Base-by-base conservation (phyloP, 2,888 invertebrate genomes). In the Thera obeliscata region DNA sequence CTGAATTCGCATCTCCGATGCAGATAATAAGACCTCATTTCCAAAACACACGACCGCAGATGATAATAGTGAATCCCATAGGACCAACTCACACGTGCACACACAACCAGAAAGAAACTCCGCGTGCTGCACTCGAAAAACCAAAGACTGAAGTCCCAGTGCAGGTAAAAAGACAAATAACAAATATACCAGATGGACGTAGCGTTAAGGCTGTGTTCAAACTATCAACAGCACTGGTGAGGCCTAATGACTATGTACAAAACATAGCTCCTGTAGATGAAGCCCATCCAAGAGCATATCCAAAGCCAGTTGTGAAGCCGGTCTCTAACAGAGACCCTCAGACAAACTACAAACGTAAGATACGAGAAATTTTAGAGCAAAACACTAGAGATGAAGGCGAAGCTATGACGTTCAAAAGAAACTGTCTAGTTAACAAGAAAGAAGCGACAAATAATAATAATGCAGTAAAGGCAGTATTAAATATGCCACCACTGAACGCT, bases 41-140 rank as follows among this genome's bases (percentile, higher is more conserved):
- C 60, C 70, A 65, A 63, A 74, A 62, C 60, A 56, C 71, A 9
- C 63, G 74, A 33, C 79, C 81, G 35, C 84, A 81, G 64, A 73
- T 81, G 48, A 73, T 83, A 52, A 79, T 82, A 36, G 78, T 84
- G 9, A 78, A 79, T 33, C 82, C 83, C 1, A 77, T 83, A 46
- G 22, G 55, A 52, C 50, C 22, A 12, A 61, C 52, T n/a, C 78
- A 67, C 76, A 71, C 64, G n/a, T 54, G 57, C 41, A 43, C 12
- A 43, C 56, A 52, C 12, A 55, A 59, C 12, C 54, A 48, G 5
- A 64, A 64, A 54, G 58, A 58, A 46, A 36, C 46, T 35, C 48
- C 38, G 2, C 5, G 11, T 49, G 22, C 12, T 11, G 22, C 8
- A n/a, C 2, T 33, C 11, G 54, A 67, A 52, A 22, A 48, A n/a